These are phyloP conservation scores for Prionace glauca DNA, from an alignment of 2,797 vertebrate genomes.

Conservation along the genomic window DNA sequence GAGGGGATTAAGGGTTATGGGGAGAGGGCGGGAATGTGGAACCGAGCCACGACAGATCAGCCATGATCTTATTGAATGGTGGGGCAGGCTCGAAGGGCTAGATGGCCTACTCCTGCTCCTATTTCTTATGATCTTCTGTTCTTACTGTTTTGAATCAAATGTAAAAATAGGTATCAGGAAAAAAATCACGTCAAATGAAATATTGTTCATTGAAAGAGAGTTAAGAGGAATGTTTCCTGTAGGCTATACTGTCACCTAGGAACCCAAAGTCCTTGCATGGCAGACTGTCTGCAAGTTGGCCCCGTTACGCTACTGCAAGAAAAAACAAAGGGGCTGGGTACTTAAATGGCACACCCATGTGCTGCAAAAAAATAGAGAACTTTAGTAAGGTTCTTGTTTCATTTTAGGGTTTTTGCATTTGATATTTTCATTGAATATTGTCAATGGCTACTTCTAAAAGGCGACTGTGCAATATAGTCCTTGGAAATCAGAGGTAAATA, in stretches of 20 bases:
- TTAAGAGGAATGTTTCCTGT: neutral
- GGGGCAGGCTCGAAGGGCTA: too few species aligned
- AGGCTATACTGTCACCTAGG: neutral
- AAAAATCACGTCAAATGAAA: neutral
- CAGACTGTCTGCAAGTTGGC: neutral
- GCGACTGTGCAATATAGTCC: neutral
- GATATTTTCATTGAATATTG: neutral
- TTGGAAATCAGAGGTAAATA: neutral
- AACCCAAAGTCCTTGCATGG: neutral
- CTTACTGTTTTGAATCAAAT: neutral
- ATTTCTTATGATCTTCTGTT: too few species aligned
- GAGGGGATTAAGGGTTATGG: too few species aligned
- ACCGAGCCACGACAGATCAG: too few species aligned
- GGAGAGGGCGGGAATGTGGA: too few species aligned
- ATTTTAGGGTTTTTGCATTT: neutral
- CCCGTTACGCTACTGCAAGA: neutral
- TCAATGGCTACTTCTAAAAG: neutral
- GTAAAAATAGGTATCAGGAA: neutral
- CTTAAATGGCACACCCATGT: neutral
- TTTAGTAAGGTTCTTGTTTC: neutral
- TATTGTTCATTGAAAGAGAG: neutral
- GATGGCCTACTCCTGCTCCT: too few species aligned
- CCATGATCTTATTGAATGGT: too few species aligned
- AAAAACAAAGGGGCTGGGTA: neutral
- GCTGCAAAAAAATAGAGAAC: neutral